Evolutionary conservation across 1,140 invertebrate genomes (phyloP), one percentile per base, ranked within the genome.

Genomic region (Solenopsis fugax): DNA sequence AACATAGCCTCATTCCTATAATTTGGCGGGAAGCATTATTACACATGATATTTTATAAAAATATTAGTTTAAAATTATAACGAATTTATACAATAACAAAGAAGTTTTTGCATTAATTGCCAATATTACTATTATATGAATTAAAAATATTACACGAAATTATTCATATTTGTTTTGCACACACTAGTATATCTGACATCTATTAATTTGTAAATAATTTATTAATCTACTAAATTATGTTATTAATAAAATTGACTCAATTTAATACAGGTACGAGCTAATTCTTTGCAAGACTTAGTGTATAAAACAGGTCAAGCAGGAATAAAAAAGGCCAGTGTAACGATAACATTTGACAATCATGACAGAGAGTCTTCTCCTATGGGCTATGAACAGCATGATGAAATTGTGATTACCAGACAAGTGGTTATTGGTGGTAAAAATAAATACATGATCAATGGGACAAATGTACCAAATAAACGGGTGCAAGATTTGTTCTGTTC

Each of bases 241-340:
- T 16, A 21, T 12, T 52, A 80, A 60, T 16, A 45, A 64, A 1
- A 41, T 34, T 37, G 21, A 24, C 12, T 48, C 3, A 2, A 29
- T 52, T 50, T 62, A 48, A 69, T 34, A 50, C 85, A 99, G 98
- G 98, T 99, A 16, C 96, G 99, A 91, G 99, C 98, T 34, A 96
- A 96, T 18, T 98, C 97, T 92, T 94, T 99, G 4, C 98, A 99
- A 95, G 99, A 99, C 92, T 95, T 99, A 67, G 98, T 99, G 34
- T 99, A 99, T 95, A 99, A 99, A 95, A 98, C 97, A 96, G 99
- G 99, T 0, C 99, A 99, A 95, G 98, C 98, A 58, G 99, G 99
- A 9, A 96, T 99, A 67, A 99, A 97, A 10, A 99, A 99, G 95
- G 99, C 99, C 12, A 98, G 98, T 54, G 99, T 99, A 52, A 98